Evolutionary conservation across 2,888 invertebrate genomes (phyloP).

Genomic region (Cotesia congregata): DNA sequence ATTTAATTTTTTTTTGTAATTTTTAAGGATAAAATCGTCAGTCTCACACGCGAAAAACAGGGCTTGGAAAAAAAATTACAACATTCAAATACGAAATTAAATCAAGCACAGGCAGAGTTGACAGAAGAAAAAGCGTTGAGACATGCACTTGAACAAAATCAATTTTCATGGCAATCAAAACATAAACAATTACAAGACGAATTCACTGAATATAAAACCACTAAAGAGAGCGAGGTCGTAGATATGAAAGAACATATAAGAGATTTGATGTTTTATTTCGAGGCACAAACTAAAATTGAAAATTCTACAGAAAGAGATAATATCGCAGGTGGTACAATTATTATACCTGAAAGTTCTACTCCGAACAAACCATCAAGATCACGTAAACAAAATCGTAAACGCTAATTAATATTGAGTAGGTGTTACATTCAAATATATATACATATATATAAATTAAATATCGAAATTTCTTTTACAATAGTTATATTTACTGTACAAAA

Average conservation of each 20-base stretch:
- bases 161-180: slow-evolving; percentile 80
- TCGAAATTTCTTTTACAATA: not conserved
- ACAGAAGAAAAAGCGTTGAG: slow-evolving; percentile 90
- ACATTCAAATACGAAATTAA: slow-evolving; percentile 77
- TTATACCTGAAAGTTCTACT: slow-evolving; percentile 67
- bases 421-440: not conserved
- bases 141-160: slow-evolving; percentile 82
- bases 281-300: slow-evolving; percentile 82
- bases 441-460: not conserved
- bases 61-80: slow-evolving; percentile 80
- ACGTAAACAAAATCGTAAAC: slow-evolving; percentile 54
- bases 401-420: slow-evolving; percentile 42
- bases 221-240: slow-evolving; percentile 77
- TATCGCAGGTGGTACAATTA: slow-evolving; percentile 76
- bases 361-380: slow-evolving; percentile 44
- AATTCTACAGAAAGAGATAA: slow-evolving; percentile 74
- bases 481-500: slow-evolving; percentile 14
- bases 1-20: too few species aligned
- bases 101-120: slow-evolving; percentile 79
- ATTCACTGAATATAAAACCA: slow-evolving; percentile 64
- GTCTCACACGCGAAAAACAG: slow-evolving; percentile 78
- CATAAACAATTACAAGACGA: slow-evolving; percentile 63
- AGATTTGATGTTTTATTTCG: slow-evolving; percentile 97
- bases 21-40: slow-evolving; percentile 69
- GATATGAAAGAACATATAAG: slow-evolving; percentile 93